A percentile compares a stretch with the other conserved stretches of the same genome.
Conservation (phyloP, 2,797 vertebrate species). For the Cuculus canorus region DNA sequence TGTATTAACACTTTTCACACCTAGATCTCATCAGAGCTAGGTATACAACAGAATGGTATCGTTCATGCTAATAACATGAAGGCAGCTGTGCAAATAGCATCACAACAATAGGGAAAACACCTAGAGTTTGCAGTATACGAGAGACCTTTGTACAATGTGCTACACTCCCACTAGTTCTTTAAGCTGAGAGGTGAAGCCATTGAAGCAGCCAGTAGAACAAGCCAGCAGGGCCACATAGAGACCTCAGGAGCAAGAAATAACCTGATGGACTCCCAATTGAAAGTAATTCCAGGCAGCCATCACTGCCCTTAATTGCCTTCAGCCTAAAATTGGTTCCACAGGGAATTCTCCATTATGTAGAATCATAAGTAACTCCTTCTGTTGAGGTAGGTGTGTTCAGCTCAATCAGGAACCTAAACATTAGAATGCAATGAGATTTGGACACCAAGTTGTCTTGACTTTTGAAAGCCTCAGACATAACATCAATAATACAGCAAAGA, state of each 20-base stretch:
- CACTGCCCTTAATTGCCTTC: neutral
- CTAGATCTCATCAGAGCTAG: neutral
- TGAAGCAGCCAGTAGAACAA: neutral
- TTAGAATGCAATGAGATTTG: neutral
- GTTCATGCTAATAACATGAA: neutral
- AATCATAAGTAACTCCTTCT: neutral
- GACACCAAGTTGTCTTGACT: neutral
- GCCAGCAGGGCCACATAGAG: neutral
- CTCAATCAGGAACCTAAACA: neutral
- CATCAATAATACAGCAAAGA: neutral
- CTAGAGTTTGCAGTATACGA: neutral
- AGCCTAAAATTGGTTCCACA: neutral
- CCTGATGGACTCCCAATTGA: neutral
- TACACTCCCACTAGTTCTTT: neutral
- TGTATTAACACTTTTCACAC: neutral
- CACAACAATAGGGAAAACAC: neutral
- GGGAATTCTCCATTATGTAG: neutral
- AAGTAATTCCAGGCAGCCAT: neutral
- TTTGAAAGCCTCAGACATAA: neutral
- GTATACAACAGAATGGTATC: neutral
- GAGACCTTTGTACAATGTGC: neutral
- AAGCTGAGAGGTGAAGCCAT: neutral
- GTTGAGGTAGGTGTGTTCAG: neutral
- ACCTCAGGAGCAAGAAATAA: neutral
- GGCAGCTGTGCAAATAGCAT: neutral